Evolutionary conservation across 2,797 vertebrate species (phyloP), one percentile per base, ranked within the genome.

Genomic region (Oophaga sylvatica): DNA sequence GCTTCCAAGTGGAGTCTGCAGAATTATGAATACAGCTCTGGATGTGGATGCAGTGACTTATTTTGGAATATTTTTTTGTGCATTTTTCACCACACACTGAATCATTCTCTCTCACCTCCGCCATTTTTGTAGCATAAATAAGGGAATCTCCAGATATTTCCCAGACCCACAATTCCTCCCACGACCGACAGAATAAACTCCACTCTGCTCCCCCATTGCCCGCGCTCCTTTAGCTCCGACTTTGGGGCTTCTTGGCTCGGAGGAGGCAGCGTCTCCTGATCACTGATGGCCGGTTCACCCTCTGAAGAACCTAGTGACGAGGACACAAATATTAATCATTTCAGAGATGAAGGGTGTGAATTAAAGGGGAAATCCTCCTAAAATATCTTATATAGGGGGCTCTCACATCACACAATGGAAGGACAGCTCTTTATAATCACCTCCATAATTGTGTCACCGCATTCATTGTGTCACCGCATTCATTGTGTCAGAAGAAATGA

Each of bases 51-150:
- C 29, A 70, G 68, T 3, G 41, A 35, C 17, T 70, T 16, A 31
- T 5, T 70, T 70, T 35, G 35, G 35, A 2, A 53, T 53, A 11
- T 11, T 53, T 53, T 53, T 53, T 53, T 53, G 48, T 9, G 11
- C 48, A 53, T 53, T 41, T 0, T 41, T 41, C 35, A 41, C 35
- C 3, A 41, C 35, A 41, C 35, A 41, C 35, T 41, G n/a, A 12
- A n/a, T 9, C n/a, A 9, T 73, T 15, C 7, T 70, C 12, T 7
- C 67, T 70, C 29, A 70, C 67, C 67, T 70, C 29, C 67, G 5
- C 94, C 17, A 70, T 70, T 70, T n/a, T 70, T 70, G 67, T 70
- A 70, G 16, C 67, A 70, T 35, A 70, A 35, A 70, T 70, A 70
- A 12, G 67, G 67, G 67, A 70, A 70, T 17, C 67, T 70, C 67